phyloP scores from a whole-genome alignment of 2,888 invertebrate genomes.

The Leuctra nigra region DNA sequence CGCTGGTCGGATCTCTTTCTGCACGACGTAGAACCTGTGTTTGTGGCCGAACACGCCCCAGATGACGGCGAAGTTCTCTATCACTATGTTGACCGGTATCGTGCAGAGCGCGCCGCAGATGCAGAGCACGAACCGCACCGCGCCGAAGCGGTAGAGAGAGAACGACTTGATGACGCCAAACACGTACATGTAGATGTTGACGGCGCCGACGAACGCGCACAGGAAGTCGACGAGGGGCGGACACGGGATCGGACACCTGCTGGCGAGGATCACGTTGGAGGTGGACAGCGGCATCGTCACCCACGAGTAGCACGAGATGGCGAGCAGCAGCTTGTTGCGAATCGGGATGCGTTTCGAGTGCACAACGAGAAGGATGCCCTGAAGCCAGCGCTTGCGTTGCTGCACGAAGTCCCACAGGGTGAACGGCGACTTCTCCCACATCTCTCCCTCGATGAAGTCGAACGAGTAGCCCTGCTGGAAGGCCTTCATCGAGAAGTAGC shows the following conservation, averaged over 20 bases:
- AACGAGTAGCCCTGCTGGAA: constrained; percentile 85
- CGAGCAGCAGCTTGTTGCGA: constrained; percentile 71
- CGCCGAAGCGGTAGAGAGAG: constrained; percentile 78
- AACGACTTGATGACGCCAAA: constrained; percentile 97
- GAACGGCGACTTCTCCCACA: constrained; percentile 98
- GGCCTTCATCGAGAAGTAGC: constrained; percentile 95
- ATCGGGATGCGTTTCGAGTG: constrained; percentile 79
- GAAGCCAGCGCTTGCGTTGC: constrained; percentile 93
- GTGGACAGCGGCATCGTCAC: constrained; percentile 89
- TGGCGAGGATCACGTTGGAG: constrained; percentile 79
- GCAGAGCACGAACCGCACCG: constrained; percentile 69
- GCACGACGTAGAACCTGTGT: constrained; percentile 94
- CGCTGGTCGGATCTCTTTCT: constrained; percentile 75
- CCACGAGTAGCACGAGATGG: constrained; percentile 92
- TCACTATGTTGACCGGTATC: constrained; percentile 88
- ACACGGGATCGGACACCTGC: constrained; percentile 80
- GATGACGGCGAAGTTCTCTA: constrained; percentile 91
- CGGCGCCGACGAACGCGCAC: constrained; percentile 86
- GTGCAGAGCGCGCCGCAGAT: constrained; percentile 81
- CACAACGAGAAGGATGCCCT: constrained; percentile 83
- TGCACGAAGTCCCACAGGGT: constrained; percentile 92
- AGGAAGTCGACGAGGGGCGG: constrained; percentile 75
- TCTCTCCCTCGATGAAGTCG: constrained; percentile 95
- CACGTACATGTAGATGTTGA: constrained; percentile 95
- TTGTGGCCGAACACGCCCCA: constrained; percentile 93